Evolutionary conservation across 2,888 invertebrate species (phyloP).

Genomic region (Mechanitis mazaeus): DNA sequence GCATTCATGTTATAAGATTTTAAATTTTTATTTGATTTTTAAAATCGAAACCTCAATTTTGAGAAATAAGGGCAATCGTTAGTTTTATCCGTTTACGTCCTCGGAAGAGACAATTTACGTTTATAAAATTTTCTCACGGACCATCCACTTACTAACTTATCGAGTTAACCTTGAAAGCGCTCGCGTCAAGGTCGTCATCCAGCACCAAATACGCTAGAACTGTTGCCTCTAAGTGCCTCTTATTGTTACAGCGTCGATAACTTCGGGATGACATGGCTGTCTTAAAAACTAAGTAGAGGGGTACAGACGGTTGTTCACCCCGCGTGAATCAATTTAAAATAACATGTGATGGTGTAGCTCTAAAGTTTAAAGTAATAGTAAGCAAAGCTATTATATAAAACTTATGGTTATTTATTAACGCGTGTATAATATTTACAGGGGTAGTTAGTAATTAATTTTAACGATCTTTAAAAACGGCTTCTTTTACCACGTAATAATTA

Average conservation of each 20-base stretch:
- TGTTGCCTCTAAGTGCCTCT: slow-evolving; percentile 45
- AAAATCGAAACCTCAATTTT: too few species aligned
- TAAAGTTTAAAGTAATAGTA: slow-evolving; percentile 4
- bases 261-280: slow-evolving; percentile 63
- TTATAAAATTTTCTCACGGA: slow-evolving; percentile 9
- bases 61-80: background rate
- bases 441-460: background rate
- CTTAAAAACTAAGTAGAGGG: slow-evolving; percentile 51
- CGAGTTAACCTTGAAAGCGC: slow-evolving; percentile 52
- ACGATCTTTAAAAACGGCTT: background rate
- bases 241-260: slow-evolving; percentile 57
- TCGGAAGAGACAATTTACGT: slow-evolving; percentile 6
- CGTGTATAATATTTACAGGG: background rate
- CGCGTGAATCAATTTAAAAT: slow-evolving; percentile 62
- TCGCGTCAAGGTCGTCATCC: slow-evolving; percentile 60
- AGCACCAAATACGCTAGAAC: slow-evolving; percentile 41
- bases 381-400: background rate
- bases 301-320: slow-evolving; percentile 62
- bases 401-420: background rate
- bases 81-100: background rate
- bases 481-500: too few species aligned
- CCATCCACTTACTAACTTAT: slow-evolving; percentile 3
- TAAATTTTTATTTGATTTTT: too few species aligned
- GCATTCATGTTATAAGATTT: too few species aligned
- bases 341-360: slow-evolving; percentile 31